A percentile compares a stretch with the other conserved stretches of the same genome.
phyloP scores from a whole-genome alignment of 2,797 vertebrate species.

The Gallirallus australis region DNA sequence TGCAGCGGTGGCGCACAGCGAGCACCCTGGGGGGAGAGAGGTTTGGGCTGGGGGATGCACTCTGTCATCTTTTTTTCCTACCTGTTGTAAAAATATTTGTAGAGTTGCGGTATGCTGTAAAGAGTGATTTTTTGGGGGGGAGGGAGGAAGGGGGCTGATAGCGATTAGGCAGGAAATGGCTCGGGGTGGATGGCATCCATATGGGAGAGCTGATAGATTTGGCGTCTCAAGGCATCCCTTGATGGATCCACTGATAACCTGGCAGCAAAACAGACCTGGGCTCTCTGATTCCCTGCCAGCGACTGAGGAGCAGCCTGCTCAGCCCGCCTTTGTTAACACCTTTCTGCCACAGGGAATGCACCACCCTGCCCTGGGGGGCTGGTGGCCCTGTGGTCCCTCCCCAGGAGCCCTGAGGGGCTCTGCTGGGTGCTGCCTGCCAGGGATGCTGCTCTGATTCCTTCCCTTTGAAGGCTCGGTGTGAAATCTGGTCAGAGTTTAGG shows the following conservation, averaged over 20 bases:
- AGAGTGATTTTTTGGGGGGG: background rate
- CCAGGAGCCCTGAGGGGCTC: background rate
- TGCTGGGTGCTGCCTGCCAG: background rate
- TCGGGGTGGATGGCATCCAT: slow-evolving; percentile 70
- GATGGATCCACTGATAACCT: slow-evolving; percentile 75
- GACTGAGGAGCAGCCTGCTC: slow-evolving; percentile 39
- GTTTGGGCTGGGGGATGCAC: rapidly evolving
- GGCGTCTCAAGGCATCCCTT: slow-evolving; percentile 71
- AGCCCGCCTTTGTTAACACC: slow-evolving; percentile 34
- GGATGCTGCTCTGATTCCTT: slow-evolving; percentile 10
- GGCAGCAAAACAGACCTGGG: slow-evolving; percentile 63
- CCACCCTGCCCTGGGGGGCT: background rate
- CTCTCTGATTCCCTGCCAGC: slow-evolving; percentile 66
- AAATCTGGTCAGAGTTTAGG: slow-evolving; percentile 68
- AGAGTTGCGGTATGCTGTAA: slow-evolving; percentile 21
- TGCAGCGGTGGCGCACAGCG: rapidly evolving
- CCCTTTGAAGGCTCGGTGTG: slow-evolving; percentile 50
- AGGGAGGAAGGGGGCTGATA: slow-evolving; percentile 49
- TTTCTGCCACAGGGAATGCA: slow-evolving; percentile 26
- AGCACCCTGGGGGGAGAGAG: background rate
- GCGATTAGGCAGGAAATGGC: slow-evolving; percentile 71
- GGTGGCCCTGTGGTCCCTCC: background rate
- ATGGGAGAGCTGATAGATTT: slow-evolving; percentile 74
- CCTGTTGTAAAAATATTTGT: slow-evolving; percentile 58
- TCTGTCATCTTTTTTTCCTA: background rate